Percentiles rank a stretch among this genome's conserved stretches.
phyloP scores from a whole-genome alignment of 2,888 invertebrate genomes.

The Branchipolynoe longqiensis region DNA sequence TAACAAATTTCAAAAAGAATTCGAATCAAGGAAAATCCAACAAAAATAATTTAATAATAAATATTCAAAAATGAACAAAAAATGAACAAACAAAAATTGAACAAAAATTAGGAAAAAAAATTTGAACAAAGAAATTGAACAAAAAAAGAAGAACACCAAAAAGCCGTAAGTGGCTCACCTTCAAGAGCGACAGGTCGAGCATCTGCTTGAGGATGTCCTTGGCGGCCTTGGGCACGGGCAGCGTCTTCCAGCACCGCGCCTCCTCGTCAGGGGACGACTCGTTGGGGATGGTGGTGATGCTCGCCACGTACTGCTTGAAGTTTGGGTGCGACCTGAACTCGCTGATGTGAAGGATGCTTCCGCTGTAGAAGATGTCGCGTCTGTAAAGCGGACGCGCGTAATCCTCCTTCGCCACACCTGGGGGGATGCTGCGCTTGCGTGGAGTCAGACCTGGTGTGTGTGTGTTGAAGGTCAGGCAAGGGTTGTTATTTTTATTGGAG shows the following conservation, averaged over 20 bases:
- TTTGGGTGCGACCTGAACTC: slow-evolving; percentile 94
- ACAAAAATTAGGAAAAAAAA: too few relatives aligned
- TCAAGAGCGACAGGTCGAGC: slow-evolving; percentile 93
- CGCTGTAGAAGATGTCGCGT: slow-evolving; percentile 98
- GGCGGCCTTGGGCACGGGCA: slow-evolving; percentile 80
- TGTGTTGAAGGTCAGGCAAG: too few relatives aligned
- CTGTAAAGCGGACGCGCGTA: slow-evolving; percentile 90
- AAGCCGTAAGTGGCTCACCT: slow-evolving; percentile 71
- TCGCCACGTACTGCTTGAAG: slow-evolving; percentile 93
- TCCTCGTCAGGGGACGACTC: slow-evolving; percentile 70
- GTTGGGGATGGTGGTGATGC: slow-evolving; percentile 91
- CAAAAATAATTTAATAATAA: too few relatives aligned
- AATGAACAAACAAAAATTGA: too few relatives aligned
- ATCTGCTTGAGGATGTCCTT: slow-evolving; percentile 87
- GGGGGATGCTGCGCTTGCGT: slow-evolving; percentile 54
- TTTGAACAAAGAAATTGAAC: background rate
- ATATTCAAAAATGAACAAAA: too few relatives aligned
- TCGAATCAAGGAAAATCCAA: background rate
- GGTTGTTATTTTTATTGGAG: too few relatives aligned
- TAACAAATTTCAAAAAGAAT: background rate
- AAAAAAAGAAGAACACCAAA: background rate
- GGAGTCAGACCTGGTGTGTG: slow-evolving; percentile 36
- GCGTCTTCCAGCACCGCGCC: slow-evolving; percentile 67
- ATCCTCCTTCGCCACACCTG: slow-evolving; percentile 72
- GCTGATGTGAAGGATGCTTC: slow-evolving; percentile 93